Base-by-base conservation (phyloP, 2,888 invertebrate genomes). In the Diploptera punctata region DNA sequence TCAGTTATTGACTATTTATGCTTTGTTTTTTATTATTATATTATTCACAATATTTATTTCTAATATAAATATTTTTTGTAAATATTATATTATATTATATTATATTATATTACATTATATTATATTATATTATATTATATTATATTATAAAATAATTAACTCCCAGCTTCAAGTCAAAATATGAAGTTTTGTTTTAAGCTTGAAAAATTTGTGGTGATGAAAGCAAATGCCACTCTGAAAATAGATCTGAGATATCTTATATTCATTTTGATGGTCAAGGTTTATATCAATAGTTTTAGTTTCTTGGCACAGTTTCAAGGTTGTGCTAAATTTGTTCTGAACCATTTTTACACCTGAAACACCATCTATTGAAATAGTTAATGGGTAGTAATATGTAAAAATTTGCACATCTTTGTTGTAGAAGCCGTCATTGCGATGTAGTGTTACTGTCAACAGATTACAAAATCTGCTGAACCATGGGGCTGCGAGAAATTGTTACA, bases 401-500 rank as follows among this genome's bases (percentile, higher is more conserved):
- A 33, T 52, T 5, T 52, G 52, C n/a, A n/a, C 13, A 3, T 26
- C 24, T 26, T 44, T 47, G 44, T 65, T 26, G 21, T 65, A 65
- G 65, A 38, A 47, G 47, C 21, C 43, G 7, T 43, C 62, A 62
- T 5, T 26, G 62, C 44, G n/a, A 65, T 65, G 65, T 65, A 65
- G 65, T 47, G 9, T 21, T 38, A 7, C 57, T n/a, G 26, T 10
- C 47, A 47, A 33, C 10, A 49, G 16, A 67, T 16, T 44, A 26
- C 47, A n/a, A 29, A 24, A 19, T 16, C 24, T 21, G n/a, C 21
- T 47, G 60, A 67, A 73, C 60, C 47, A 73, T 73, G 73, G 73
- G 70, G 60, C 67, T 78, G 72, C 78, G 78, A 73, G 77, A 79
- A 72, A 76, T 78, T 72, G 78, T 79, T 67, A 77, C 79, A 65